Percentiles rank a stretch among this genome's conserved stretches.
These are phyloP conservation scores for Pomatorhinus ruficollis DNA, from an alignment of 2,113 vertebrate species.

Conservation along the genomic window DNA sequence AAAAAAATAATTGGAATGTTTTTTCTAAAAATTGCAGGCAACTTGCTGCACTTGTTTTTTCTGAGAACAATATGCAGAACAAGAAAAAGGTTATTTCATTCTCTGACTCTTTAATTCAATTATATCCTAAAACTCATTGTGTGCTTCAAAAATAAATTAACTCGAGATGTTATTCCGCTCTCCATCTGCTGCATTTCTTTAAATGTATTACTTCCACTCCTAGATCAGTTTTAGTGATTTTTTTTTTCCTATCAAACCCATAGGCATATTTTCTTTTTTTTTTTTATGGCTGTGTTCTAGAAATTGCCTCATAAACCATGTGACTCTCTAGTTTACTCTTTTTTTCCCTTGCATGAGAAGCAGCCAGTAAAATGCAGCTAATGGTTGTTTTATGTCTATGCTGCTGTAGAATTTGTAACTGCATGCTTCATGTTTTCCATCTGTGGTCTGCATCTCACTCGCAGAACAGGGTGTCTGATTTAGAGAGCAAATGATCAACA, in stretches of 20 bases:
- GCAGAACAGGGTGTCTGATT: not conserved
- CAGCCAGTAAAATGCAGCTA: constrained; percentile 27
- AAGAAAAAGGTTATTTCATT: constrained; percentile 31
- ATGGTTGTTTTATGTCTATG: not conserved
- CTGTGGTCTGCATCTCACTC: not conserved
- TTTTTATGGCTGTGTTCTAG: constrained; percentile 53
- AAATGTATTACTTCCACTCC: constrained; percentile 64
- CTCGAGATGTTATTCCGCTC: constrained; percentile 71
- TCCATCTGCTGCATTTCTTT: constrained; percentile 77
- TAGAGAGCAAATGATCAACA: not conserved
- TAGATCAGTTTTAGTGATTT: constrained; percentile 66
- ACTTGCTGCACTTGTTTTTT: not conserved
- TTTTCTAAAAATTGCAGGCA: not conserved
- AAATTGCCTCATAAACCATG: constrained; percentile 71
- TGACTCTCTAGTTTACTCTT: constrained; percentile 38
- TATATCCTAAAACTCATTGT: constrained; percentile 74
- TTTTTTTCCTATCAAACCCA: constrained; percentile 27
- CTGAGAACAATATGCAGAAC: constrained; percentile 33
- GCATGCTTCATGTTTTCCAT: not conserved
- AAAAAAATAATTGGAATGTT: not conserved
- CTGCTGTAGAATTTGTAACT: not conserved
- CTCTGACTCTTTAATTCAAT: constrained; percentile 74
- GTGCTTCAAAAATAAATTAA: constrained; percentile 80
- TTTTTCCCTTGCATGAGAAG: not conserved
- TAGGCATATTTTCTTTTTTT: constrained; percentile 36